Percentiles rank a stretch among this genome's conserved stretches.
Evolutionary conservation across 2,797 vertebrate genomes (phyloP).

Genomic region (Epinephelus malabaricus): DNA sequence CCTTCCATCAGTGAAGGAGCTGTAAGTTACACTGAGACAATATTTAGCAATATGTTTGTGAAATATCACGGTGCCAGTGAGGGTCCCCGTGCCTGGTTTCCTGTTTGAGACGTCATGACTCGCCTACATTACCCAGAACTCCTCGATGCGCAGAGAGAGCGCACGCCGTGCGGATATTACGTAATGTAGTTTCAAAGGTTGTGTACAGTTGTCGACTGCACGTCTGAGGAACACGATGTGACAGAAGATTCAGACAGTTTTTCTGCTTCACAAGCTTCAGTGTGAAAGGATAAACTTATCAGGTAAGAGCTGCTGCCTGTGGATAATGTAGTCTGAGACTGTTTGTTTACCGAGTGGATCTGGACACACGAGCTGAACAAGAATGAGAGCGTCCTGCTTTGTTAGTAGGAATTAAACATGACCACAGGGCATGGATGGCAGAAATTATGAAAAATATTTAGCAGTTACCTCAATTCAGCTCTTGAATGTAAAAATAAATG

Average conservation of each 20-base stretch:
- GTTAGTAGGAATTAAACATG: neutral
- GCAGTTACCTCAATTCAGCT: neutral
- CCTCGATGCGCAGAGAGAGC: neutral
- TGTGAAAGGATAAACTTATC: neutral
- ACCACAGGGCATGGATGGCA: neutral
- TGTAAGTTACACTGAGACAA: neutral
- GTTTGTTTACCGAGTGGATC: neutral
- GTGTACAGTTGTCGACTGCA: constrained; percentile 24
- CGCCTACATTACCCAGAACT: constrained; percentile 70
- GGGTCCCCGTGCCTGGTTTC: neutral
- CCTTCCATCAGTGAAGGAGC: neutral
- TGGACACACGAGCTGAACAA: neutral
- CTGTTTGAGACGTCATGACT: neutral
- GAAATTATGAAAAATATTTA: neutral
- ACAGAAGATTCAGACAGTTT: neutral
- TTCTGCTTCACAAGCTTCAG: neutral
- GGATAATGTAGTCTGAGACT: neutral
- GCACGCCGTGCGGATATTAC: constrained; percentile 36
- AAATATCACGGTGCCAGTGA: neutral
- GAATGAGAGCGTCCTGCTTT: neutral
- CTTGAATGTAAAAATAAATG: neutral
- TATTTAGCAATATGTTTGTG: neutral
- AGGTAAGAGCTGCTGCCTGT: constrained; percentile 37
- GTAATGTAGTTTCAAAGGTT: constrained; percentile 67
- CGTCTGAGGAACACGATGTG: constrained; percentile 35